Base-by-base conservation (phyloP, 2,888 invertebrate species). In the Cantharis lateralis region DNA sequence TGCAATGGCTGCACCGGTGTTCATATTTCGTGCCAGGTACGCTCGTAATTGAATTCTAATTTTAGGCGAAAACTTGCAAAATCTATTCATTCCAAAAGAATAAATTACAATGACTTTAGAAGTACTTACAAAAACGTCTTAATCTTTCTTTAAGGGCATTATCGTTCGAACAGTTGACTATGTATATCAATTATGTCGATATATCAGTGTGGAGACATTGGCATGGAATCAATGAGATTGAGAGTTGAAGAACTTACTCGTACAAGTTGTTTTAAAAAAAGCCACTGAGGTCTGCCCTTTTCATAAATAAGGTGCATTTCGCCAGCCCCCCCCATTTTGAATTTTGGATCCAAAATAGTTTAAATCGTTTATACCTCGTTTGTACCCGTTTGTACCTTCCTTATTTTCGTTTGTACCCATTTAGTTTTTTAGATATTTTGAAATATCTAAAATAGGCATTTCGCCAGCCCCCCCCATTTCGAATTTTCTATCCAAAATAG, bases 1-100 rank as follows among this genome's bases (percentile, higher is more conserved):
- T 78, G 78, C 78, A 78, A 72, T 78, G 76, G 74, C 76, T 74
- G 78, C 76, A 74, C 69, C 72, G 76, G 73, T 70, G 71, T 70
- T 72, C 68, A 64, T 74, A 78, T 75, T 72, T 80, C 75, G 81
- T 81, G 72, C 81, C 81, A 75, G 81, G 81, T 76, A 81, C 81
- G 75, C 75, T 73, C 66, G 70, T 81, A 81, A 81, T 81, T 81
- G 81, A 81, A 81, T 80, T 81, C 81, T 81, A 81, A 80, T 81
- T 81, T 78, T 73, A 80, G 78, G 79, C 28, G 63, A 76, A 48
- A 76, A 76, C 76, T 70, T 78, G 72, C 72, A 20, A 72, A 72
- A 48, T 48, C 48, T 48, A 48, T 48, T 48, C 48, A 48, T 48
- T 48, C 48, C n/a, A 9, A n/a, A 48, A 48, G 48, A 48, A 48